These are phyloP conservation scores for Drosophila mauritiana DNA, from an alignment of 1,140 invertebrate species.

Conservation along the genomic window DNA sequence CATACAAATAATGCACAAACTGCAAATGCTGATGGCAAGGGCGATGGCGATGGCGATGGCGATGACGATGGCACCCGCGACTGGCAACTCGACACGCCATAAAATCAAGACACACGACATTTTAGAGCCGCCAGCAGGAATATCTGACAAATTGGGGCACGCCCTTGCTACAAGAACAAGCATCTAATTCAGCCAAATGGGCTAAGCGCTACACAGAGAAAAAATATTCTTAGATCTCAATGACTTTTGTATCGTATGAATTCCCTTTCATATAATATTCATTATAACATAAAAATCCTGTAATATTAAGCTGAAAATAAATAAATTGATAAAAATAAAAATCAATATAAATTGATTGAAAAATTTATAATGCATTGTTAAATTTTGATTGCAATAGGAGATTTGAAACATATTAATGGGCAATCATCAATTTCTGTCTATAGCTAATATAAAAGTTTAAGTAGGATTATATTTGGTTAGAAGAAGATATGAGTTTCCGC, in stretches of 20 bases:
- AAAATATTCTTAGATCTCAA: too few species aligned
- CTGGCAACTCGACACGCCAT: slow-evolving; percentile 48
- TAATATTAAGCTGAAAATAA: too few species aligned
- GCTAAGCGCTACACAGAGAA: slow-evolving; percentile 6
- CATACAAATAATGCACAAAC: slow-evolving; percentile 76
- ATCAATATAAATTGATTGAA: too few species aligned
- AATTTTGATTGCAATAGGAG: too few species aligned
- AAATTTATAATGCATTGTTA: too few species aligned
- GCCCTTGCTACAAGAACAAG: slow-evolving; percentile 13
- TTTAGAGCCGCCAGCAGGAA: slow-evolving; percentile 39
- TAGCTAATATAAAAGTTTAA: background rate
- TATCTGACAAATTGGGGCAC: slow-evolving; percentile 35
- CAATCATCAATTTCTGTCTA: background rate
- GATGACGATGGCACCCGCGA: slow-evolving; percentile 1
- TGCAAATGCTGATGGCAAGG: slow-evolving; percentile 60
- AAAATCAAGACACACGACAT: slow-evolving; percentile 73
- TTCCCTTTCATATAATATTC: too few species aligned
- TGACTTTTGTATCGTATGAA: background rate
- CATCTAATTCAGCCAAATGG: slow-evolving; percentile 65
- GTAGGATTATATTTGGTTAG: background rate
- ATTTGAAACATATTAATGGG: too few species aligned
- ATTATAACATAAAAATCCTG: too few species aligned
- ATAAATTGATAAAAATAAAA: too few species aligned
- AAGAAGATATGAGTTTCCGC: background rate
- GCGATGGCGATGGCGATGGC: background rate